Evolutionary conservation across 2,113 vertebrate genomes (phyloP), one percentile per base, ranked within the genome.

Genomic region (Rynchops niger): DNA sequence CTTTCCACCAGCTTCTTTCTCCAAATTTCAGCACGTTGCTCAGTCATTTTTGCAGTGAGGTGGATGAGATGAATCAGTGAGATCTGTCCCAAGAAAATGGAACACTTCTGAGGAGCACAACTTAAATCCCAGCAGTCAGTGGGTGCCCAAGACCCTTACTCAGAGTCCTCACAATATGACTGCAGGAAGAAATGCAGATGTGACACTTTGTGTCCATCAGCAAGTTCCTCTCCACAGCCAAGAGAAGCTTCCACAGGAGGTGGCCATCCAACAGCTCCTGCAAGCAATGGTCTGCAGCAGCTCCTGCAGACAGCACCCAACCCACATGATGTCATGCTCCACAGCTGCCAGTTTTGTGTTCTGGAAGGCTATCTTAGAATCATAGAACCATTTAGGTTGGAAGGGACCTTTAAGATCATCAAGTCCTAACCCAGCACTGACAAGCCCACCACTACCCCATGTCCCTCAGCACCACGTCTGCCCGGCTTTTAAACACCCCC

Each of bases 241-340:
- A 19, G 7, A 49, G 34, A n/a, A 53, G 25, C 56, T 69, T 30
- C 65, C 29, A 13, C 9, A 27, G 53, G 55, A 77, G n/a, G 29
- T 34, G 30, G 40, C 30, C 36, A 13, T 18, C 67, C 26, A 0
- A 17, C 32, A 22, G 27, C 63, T 40, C 49, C 81, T 3, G 0
- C 6, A 29, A 27, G 23, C 30, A 23, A 9, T 21, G 3, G 16
- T 12, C 23, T 18, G 29, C 42, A 9, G 43, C 3, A 0, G 23
- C 42, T 76, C 52, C 25, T 23, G 71, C 42, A 7, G 38, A 15
- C 59, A 38, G 42, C 6, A 9, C 40, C 50, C 61, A 47, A 13
- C 20, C 25, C 36, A 59, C 18, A 2, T 6, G 0, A 6, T 0
- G 5, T 3, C 5, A 4, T 6, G 23, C n/a, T 36, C 52, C 6